Percentiles rank a stretch among this genome's conserved stretches.
These are phyloP conservation scores for Hermatobates lingyangjiaoensis DNA, from an alignment of 1,140 invertebrate species.

Conservation along the genomic window DNA sequence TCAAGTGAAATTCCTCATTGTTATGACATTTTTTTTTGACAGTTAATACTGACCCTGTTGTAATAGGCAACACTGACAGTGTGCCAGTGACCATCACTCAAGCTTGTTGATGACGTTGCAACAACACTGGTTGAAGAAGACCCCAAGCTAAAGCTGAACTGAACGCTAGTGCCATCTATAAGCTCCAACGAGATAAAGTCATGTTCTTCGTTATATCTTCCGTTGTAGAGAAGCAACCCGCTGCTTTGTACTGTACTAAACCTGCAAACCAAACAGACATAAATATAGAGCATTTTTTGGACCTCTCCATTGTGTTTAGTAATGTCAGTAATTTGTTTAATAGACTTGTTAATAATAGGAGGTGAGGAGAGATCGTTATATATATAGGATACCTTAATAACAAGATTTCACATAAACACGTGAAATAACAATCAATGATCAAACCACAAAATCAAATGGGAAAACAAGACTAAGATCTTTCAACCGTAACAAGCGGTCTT, in stretches of 20 bases:
- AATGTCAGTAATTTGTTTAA: too few relatives aligned
- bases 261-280: constrained; percentile 25
- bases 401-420: too few relatives aligned
- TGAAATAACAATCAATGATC: too few relatives aligned
- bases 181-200: constrained; percentile 87
- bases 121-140: constrained; percentile 47
- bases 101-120: constrained; percentile 43
- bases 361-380: neutral
- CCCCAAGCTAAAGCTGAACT: constrained; percentile 83
- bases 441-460: too few relatives aligned
- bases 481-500: too few relatives aligned
- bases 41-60: constrained; percentile 56
- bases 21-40: too few relatives aligned
- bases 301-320: too few relatives aligned
- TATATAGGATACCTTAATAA: too few relatives aligned
- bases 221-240: constrained; percentile 83
- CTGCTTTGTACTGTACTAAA: constrained; percentile 73
- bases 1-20: too few relatives aligned
- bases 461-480: too few relatives aligned
- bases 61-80: constrained; percentile 71
- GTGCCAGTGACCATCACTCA: constrained; percentile 87
- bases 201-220: constrained; percentile 83
- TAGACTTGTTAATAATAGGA: too few relatives aligned
- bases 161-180: constrained; percentile 43
- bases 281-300: neutral